These are phyloP conservation scores for Nemurella pictetii DNA, from an alignment of 2,888 invertebrate species.

Conservation along the genomic window DNA sequence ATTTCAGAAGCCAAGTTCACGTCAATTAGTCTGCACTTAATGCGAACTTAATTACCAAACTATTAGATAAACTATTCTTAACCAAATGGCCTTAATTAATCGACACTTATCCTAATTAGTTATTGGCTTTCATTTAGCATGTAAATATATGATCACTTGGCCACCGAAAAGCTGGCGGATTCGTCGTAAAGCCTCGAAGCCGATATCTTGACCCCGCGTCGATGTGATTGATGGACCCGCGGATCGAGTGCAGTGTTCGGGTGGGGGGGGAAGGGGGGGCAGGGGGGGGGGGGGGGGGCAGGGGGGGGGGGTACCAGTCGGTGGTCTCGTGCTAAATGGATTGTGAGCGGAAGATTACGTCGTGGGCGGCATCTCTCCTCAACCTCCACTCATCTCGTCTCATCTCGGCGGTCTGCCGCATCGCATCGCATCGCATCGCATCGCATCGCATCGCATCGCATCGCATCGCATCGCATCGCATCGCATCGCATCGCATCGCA, in stretches of 20 bases:
- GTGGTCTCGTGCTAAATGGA: conserved; percentile 37
- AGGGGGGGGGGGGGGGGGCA: background rate
- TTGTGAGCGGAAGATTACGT: conserved; percentile 31
- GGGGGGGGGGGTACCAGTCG: conserved; percentile 24
- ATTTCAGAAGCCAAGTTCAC: background rate
- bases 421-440: background rate
- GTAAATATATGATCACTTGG: background rate
- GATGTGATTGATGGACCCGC: background rate
- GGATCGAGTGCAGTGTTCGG: conserved; percentile 2
- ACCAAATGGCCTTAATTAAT: background rate
- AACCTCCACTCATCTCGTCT: background rate
- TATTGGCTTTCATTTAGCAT: background rate
- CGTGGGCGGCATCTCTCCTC: conserved; percentile 33
- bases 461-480: too few relatives aligned
- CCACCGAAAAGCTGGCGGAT: background rate
- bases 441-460: too few relatives aligned
- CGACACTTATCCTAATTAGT: conserved; percentile 8
- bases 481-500: too few relatives aligned
- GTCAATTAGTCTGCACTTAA: background rate
- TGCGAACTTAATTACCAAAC: background rate
- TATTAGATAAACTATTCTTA: background rate
- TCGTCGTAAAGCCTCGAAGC: too few relatives aligned
- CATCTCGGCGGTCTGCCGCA: background rate
- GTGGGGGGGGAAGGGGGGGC: background rate
- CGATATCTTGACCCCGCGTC: background rate